phyloP scores from a whole-genome alignment of 2,888 invertebrate species.

The Dysmachus trigonus region DNA sequence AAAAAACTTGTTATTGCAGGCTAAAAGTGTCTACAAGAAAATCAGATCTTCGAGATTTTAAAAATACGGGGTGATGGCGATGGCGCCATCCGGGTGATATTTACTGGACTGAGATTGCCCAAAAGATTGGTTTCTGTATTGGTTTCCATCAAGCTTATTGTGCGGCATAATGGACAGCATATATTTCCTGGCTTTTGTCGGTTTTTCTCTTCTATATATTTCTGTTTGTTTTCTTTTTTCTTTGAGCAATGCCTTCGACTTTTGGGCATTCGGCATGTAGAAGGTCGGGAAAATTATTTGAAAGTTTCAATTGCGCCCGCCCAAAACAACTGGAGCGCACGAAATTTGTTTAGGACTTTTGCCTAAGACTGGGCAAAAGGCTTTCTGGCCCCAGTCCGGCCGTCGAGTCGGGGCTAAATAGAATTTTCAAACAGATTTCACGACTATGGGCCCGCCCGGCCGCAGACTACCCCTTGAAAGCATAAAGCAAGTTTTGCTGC shows the following conservation, averaged over 20 bases:
- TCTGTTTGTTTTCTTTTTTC: background rate
- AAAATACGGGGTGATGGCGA: background rate
- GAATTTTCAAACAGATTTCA: slow-evolving; percentile 16
- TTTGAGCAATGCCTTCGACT: background rate
- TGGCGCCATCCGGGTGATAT: background rate
- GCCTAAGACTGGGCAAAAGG: background rate
- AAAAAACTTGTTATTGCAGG: no score
- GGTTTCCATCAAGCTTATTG: background rate
- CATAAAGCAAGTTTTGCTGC: slow-evolving; percentile 13
- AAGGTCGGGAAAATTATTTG: background rate
- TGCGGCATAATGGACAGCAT: background rate
- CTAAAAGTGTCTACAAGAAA: background rate
- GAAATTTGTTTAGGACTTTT: background rate
- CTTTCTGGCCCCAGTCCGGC: background rate
- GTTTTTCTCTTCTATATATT: background rate
- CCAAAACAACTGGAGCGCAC: background rate
- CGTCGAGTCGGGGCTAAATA: background rate
- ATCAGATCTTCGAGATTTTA: background rate
- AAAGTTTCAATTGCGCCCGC: background rate
- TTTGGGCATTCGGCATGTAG: background rate
- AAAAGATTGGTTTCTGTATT: background rate
- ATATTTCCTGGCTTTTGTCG: background rate
- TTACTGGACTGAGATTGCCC: background rate
- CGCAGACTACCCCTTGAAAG: background rate
- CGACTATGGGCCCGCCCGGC: background rate